Evolutionary conservation across 1,140 invertebrate species (phyloP), one percentile per base, ranked within the genome.

Genomic region (Drosophila kohkoa): DNA sequence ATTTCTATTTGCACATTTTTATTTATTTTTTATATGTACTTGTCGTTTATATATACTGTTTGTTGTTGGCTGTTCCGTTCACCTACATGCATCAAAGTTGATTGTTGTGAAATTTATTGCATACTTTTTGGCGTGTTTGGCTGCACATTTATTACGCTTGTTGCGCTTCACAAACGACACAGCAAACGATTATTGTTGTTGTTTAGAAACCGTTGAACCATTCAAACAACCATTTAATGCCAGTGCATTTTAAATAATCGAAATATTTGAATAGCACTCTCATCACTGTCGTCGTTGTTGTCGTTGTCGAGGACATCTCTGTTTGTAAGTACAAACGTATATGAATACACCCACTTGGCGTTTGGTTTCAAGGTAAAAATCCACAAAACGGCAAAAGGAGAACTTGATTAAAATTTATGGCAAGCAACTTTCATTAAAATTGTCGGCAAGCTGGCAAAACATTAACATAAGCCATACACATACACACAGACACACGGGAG

Each of bases 31-130:
- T 60, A 41, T 48, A 54, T 43, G 52, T 30, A 57, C 6, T 49
- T 67, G 55, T 64, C 16, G 35, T 63, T 76, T 15, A 15, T 15
- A 15, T 15, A 1, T 15, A 25, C 20, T 25, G 0, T 25, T 63
- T 62, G 25, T 20, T 55, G 75, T 49, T 68, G 49, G 55, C 57
- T 11, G 49, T 80, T 90, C 76, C 82, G 52, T 80, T 90, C 76
- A 87, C 82, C 86, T 90, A 90, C 79, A 90, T 81, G 83, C 77
- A 88, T 91, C 80, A 90, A 88, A 81, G 80, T 91, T 87, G 83
- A 90, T 90, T 88, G 87, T 90, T 90, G 80, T 71, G 75, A 90
- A 90, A 90, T 90, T 90, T 90, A 90, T 90, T 90, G 82, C 87
- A 83, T 81, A 83, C 87, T 90, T 88, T 87, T 83, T 79, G 81